Conservation (phyloP, 2,797 vertebrate species). For the Bryconaethiops microstoma region DNA sequence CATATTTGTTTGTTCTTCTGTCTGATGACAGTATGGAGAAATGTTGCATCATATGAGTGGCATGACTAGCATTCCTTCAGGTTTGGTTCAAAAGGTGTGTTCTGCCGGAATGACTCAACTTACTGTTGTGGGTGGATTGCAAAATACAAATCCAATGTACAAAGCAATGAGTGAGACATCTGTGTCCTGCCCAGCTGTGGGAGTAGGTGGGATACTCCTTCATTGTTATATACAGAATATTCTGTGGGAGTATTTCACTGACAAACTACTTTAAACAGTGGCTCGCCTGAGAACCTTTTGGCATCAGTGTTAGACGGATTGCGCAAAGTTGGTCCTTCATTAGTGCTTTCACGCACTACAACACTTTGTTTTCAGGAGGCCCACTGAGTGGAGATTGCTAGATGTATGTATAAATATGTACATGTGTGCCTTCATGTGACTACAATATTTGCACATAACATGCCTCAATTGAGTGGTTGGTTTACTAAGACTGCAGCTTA, state of each 20-base stretch:
- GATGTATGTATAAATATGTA: no score
- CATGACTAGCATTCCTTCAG: constrained; percentile 8
- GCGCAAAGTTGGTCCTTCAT: constrained; percentile 37
- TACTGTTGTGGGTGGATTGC: constrained; percentile 11
- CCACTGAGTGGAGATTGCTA: neutral
- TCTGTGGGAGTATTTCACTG: constrained; percentile 40
- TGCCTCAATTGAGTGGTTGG: no score
- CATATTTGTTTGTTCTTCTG: neutral
- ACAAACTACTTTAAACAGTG: constrained; percentile 49
- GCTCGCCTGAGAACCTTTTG: constrained; percentile 15
- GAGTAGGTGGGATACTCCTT: constrained; percentile 29
- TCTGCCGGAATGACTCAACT: neutral
- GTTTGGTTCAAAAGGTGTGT: constrained; percentile 17
- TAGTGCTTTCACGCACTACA: neutral
- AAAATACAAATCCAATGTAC: neutral
- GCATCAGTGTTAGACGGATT: constrained; percentile 33
- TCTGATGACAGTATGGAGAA: neutral
- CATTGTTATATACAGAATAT: constrained; percentile 11
- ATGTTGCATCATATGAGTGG: constrained; percentile 19
- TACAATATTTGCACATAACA: no score
- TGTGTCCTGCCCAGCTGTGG: constrained; percentile 9
- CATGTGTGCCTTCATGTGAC: no score
- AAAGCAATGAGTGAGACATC: constrained; percentile 12
- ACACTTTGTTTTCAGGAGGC: neutral
- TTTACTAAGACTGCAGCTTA: no score